Conservation (phyloP, 92 coral and sea anemone species). For the Ricordea florida region DNA sequence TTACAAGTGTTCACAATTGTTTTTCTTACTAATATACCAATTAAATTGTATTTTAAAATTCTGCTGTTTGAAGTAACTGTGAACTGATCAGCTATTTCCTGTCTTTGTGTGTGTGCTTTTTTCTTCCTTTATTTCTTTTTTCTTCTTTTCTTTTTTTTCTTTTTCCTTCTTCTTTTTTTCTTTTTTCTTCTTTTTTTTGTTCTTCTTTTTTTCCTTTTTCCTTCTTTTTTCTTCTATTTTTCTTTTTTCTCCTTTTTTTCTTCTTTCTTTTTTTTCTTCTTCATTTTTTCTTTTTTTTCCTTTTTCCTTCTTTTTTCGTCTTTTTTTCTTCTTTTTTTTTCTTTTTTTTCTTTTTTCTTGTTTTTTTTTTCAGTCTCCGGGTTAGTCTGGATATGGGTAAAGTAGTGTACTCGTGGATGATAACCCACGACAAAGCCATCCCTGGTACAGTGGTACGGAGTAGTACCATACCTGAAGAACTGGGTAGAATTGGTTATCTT, state of each 20-base stretch:
- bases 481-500: slow-evolving; percentile 93
- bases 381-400: slow-evolving; percentile 97
- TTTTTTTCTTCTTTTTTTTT: neutral
- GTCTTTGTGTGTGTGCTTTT: neutral
- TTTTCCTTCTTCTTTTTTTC: neutral
- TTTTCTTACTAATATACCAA: too few relatives aligned
- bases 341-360: neutral
- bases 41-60: neutral
- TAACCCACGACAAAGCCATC: slow-evolving; percentile 85
- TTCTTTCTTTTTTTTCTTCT: too few relatives aligned
- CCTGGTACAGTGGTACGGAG: slow-evolving; percentile 98
- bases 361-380: slow-evolving; percentile 65
- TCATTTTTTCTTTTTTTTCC: too few relatives aligned
- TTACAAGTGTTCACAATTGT: too few relatives aligned
- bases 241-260: neutral
- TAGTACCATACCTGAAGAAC: slow-evolving; percentile 98
- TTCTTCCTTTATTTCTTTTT: neutral
- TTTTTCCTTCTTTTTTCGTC: neutral
- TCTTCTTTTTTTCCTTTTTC: neutral
- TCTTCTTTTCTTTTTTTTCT: neutral
- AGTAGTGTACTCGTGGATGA: slow-evolving; percentile 98
- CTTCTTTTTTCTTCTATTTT: neutral
- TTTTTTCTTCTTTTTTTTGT: too few relatives aligned
- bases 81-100: too few relatives aligned
- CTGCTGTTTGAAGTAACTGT: too few relatives aligned